Conservation (phyloP, 2,113 vertebrate genomes). For the Laticauda laticaudata region DNA sequence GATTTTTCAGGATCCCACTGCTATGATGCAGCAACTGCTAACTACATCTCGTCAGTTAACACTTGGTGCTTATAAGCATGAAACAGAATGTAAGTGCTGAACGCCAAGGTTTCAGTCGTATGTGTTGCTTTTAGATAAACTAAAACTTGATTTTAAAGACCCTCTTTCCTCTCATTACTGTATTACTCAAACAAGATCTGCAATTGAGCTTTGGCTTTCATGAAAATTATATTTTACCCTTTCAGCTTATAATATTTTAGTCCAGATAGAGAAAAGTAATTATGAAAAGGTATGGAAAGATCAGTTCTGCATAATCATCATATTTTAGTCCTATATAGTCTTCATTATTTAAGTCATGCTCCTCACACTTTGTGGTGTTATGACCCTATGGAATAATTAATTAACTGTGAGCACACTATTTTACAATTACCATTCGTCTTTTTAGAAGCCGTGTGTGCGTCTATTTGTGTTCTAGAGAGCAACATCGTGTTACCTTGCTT, state of each 20-base stretch:
- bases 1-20: slow-evolving; percentile 99
- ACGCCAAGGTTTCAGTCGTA: not conserved
- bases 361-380: not conserved
- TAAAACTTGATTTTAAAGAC: not conserved
- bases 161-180: not conserved
- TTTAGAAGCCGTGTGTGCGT: not conserved
- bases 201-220: not conserved
- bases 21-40: slow-evolving; percentile 98
- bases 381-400: not conserved
- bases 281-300: not conserved
- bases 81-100: slow-evolving; percentile 92
- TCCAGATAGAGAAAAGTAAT: not conserved
- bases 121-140: not conserved
- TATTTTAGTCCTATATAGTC: not conserved
- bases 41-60: slow-evolving; percentile 96
- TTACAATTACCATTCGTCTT: not conserved
- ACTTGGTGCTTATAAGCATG: slow-evolving; percentile 94
- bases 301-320: not conserved
- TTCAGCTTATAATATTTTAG: not conserved
- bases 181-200: not conserved
- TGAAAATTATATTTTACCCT: not conserved
- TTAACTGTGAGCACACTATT: not conserved
- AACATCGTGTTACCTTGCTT: not conserved
- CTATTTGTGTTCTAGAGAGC: not conserved
- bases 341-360: not conserved